Evolutionary conservation across 2,888 invertebrate species (phyloP).

Genomic region (Parnassius glacialis): DNA sequence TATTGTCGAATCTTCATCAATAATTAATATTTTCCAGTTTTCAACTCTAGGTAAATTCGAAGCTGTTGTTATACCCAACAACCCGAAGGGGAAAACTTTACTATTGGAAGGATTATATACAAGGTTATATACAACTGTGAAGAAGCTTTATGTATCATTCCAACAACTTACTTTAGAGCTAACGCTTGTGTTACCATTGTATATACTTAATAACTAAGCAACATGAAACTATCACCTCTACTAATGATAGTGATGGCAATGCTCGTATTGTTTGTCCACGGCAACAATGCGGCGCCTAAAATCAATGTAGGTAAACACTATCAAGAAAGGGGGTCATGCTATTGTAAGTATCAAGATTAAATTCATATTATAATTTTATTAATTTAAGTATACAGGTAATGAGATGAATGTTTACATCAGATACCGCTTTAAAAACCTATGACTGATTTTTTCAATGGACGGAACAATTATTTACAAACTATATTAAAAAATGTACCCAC

Average conservation of each 20-base stretch:
- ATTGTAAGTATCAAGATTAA: conserved; percentile 32
- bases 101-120: not conserved
- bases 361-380: not conserved
- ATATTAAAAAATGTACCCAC: no score
- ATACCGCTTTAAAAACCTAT: no score
- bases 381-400: not conserved
- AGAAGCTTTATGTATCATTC: not conserved
- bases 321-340: conserved; percentile 40
- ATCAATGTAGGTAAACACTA: conserved; percentile 34
- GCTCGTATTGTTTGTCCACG: conserved; percentile 36
- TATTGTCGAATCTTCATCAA: no score
- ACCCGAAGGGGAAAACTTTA: conserved; percentile 6
- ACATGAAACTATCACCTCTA: conserved; percentile 41
- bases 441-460: no score
- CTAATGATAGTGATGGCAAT: conserved; percentile 36
- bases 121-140: conserved; percentile 3
- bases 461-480: no score
- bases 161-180: not conserved
- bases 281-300: conserved; percentile 38
- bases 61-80: not conserved
- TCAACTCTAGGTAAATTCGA: no score
- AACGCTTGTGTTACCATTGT: not conserved
- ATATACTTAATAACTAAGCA: conserved; percentile 10
- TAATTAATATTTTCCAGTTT: no score
- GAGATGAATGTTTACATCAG: not conserved